These are phyloP conservation scores for Knipowitschia caucasica DNA, from an alignment of 2,797 vertebrate species.

Conservation along the genomic window DNA sequence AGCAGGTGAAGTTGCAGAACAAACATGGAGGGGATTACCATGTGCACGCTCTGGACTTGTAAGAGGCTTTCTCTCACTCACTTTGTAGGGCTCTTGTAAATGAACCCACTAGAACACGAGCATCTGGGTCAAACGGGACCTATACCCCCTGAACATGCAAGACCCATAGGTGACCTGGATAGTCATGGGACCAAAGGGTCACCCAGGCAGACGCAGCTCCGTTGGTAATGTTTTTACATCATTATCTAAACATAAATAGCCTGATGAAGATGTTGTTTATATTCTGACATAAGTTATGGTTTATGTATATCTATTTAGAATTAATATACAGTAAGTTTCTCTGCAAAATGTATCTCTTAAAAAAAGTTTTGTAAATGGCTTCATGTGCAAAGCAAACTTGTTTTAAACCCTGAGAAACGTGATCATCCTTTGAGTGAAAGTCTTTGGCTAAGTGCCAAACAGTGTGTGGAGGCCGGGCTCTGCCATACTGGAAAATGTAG, in stretches of 20 bases:
- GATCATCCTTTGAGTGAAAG: conserved; percentile 23
- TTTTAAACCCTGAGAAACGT: conserved; percentile 23
- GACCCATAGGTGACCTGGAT: conserved; percentile 32
- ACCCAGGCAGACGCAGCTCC: conserved; percentile 42
- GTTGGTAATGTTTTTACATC: conserved; percentile 64
- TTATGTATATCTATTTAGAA: too few relatives aligned
- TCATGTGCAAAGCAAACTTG: conserved; percentile 14
- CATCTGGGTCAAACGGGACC: conserved; percentile 27
- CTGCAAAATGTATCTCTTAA: neutral
- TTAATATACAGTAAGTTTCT: too few relatives aligned
- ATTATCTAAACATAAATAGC: neutral
- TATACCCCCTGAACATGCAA: conserved; percentile 27
- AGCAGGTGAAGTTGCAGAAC: conserved; percentile 76
- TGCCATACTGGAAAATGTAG: conserved; percentile 60
- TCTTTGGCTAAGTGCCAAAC: conserved; percentile 9
- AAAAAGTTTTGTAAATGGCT: neutral
- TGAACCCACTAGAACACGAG: conserved; percentile 27
- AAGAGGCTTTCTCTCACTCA: conserved; percentile 69
- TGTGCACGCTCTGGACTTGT: conserved; percentile 41
- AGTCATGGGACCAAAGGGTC: conserved; percentile 56
- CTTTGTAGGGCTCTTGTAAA: conserved; percentile 47
- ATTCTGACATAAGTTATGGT: neutral
- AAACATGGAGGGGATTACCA: conserved; percentile 74
- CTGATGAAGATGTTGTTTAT: neutral
- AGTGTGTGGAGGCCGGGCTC: conserved; percentile 51